Evolutionary conservation across 37 sponge, comb jelly and placozoan species (phyloP).

Genomic region (Bolinopsis microptera): DNA sequence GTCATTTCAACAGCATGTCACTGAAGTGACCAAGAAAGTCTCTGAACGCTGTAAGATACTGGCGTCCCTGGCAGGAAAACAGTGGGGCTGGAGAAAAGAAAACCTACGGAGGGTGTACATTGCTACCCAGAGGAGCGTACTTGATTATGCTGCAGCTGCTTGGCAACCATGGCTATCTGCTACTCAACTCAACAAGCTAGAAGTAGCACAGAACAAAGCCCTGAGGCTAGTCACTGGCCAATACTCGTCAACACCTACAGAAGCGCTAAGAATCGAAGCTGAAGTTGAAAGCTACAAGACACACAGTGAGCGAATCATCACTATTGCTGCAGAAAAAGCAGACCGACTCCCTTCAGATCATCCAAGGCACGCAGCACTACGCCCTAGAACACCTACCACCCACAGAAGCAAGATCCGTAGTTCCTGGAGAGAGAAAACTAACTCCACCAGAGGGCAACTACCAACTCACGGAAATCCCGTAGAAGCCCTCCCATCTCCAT

Average conservation of each 20-base stretch:
- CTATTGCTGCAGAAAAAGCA: background rate
- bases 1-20: background rate
- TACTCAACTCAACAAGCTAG: background rate
- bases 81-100: background rate
- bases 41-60: background rate
- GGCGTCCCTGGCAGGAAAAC: background rate
- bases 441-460: background rate
- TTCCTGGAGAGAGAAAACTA: background rate
- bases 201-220: conserved; percentile 7
- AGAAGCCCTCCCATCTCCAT: background rate
- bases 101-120: background rate
- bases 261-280: conserved; percentile 13
- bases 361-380: background rate
- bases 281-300: conserved; percentile 18
- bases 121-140: background rate
- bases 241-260: background rate
- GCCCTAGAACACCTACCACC: background rate
- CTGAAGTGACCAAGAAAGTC: background rate
- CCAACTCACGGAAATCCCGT: background rate
- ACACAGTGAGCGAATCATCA: background rate
- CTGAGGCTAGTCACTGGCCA: background rate
- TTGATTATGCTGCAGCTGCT: background rate
- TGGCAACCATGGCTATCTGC: conserved; percentile 19
- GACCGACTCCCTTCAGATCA: background rate
- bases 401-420: background rate